Conservation (phyloP, 2,888 invertebrate genomes). For the Trissolcus japonicus region DNA sequence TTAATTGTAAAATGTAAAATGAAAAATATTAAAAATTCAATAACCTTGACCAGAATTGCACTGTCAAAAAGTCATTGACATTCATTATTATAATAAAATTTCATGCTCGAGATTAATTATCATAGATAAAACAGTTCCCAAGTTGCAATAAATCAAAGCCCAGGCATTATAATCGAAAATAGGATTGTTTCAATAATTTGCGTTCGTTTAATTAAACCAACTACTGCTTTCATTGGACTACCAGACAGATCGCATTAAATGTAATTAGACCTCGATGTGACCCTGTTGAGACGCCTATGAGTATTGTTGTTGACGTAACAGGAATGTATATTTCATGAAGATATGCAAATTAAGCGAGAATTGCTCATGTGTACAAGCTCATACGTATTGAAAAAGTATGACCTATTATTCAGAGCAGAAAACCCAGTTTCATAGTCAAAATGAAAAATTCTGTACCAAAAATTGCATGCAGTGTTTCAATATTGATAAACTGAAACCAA, state of each 20-base stretch:
- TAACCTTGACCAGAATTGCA: no score
- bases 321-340: slow-evolving; percentile 67
- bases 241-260: slow-evolving; percentile 48
- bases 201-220: slow-evolving; percentile 40
- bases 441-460: no score
- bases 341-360: slow-evolving; percentile 66
- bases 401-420: no score
- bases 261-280: slow-evolving; percentile 59
- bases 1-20: no score
- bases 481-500: no score
- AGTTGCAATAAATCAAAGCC: slow-evolving; percentile 14
- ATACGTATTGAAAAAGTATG: slow-evolving; percentile 42
- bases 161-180: slow-evolving; percentile 37
- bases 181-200: slow-evolving; percentile 48
- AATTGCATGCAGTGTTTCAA: no score
- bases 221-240: slow-evolving; percentile 27
- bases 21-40: no score
- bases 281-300: slow-evolving; percentile 49
- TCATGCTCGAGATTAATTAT: slow-evolving; percentile 16
- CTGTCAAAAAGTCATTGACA: no score
- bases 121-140: slow-evolving; percentile 20
- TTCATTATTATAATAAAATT: not conserved
- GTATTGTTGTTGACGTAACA: slow-evolving; percentile 58
- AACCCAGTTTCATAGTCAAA: no score
- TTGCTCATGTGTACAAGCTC: slow-evolving; percentile 53